Conservation (phyloP, 30 jellyfish, hydroid and myxozoan species). For the Hydractinia echinata region DNA sequence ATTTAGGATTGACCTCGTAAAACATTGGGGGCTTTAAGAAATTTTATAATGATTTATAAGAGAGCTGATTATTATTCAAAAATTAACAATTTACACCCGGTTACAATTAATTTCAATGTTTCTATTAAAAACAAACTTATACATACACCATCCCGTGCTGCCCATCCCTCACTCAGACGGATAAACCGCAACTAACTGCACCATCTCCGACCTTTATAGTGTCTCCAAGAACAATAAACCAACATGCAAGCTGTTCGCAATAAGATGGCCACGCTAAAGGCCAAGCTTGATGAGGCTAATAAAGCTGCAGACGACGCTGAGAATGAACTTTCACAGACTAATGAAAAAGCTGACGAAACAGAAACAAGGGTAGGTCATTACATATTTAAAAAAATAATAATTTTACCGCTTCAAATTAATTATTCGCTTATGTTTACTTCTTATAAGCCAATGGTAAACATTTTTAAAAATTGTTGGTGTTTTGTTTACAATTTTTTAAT, state of each 20-base stretch:
- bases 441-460: too few relatives aligned
- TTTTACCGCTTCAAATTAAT: too few relatives aligned
- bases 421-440: too few relatives aligned
- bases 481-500: too few relatives aligned
- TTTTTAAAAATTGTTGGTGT: too few relatives aligned
- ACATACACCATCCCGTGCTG: neutral
- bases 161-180: constrained; percentile 18
- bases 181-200: neutral
- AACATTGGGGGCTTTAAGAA: too few relatives aligned
- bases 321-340: constrained; percentile 12
- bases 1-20: too few relatives aligned
- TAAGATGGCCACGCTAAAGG: constrained; percentile 33
- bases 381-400: too few relatives aligned
- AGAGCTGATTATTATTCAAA: too few relatives aligned
- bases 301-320: constrained; percentile 24
- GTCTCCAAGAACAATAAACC: neutral
- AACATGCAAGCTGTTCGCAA: constrained; percentile 39
- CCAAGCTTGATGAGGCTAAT: constrained; percentile 36
- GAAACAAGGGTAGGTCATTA: constrained; percentile 1
- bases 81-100: too few relatives aligned
- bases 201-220: neutral
- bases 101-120: neutral
- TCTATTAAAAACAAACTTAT: constrained; percentile 11
- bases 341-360: constrained; percentile 35
- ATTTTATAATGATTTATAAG: too few relatives aligned